Evolutionary conservation across 53 echinoderm and acorn worm genomes (phyloP), one percentile per base, ranked within the genome.

Genomic region (Stichopus horrens): DNA sequence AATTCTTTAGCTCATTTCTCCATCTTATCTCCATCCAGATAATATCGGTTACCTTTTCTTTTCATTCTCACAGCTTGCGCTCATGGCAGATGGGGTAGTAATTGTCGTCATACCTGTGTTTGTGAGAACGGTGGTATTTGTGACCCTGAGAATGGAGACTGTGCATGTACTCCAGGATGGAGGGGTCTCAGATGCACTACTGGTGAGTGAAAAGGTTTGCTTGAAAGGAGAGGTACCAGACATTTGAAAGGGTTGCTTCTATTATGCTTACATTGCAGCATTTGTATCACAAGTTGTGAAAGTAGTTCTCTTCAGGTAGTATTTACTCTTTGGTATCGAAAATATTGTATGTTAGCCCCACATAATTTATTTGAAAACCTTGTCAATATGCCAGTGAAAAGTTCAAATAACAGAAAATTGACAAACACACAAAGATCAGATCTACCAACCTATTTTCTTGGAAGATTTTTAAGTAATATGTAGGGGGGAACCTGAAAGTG

Each of bases 121-220:
- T 99, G 99, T 86, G 80, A 92, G 88, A 99, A 99, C 68, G 99
- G 96, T 59, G 99, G 92, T 14, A 94, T 93, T 10, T 99, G 99
- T 77, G 85, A 94, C 83, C 83, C 96, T 9, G 91, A 89, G 84
- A 94, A 86, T 0, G 99, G 99, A 23, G 92, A 88, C 23, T 99
- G 99, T 88, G 88, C 93, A 51, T 99, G 99, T 77, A 88, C 90
- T 16, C 93, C 96, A 6, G 99, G 99, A 88, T 99, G 99, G 99
- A 96, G 94, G 82, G 99, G 99, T 54, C 89, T 88, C 55, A 89
- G 89, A 77, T 96, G 96, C 76, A 91, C 89, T 77, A 91, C 93
- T 83, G 92, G 96, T 99, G 89, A 93, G 90, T 81, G 9, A 10
- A n/a, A 37, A 37, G 37, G 37, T 37, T 37, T 37, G 37, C 37